Percentiles rank a stretch among this genome's conserved stretches.
These are phyloP conservation scores for Puntigrus tetrazona DNA, from an alignment of 2,113 vertebrate species.

Conservation along the genomic window DNA sequence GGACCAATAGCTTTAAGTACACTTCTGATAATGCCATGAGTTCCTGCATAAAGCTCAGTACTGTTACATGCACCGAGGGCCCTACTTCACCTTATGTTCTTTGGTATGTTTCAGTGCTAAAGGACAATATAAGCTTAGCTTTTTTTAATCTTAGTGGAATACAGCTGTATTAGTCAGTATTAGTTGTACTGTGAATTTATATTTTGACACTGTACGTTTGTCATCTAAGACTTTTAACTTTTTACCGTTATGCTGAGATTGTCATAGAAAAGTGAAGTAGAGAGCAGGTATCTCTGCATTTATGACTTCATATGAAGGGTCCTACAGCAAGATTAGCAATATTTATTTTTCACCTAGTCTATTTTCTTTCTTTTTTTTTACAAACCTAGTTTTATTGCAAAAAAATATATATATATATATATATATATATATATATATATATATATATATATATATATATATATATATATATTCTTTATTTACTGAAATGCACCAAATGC, in stretches of 20 bases:
- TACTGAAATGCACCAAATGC: background rate
- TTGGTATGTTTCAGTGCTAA: background rate
- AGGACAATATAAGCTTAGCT: background rate
- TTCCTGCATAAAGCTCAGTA: background rate
- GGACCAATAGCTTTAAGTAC: background rate
- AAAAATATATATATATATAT: no score
- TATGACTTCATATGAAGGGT: background rate
- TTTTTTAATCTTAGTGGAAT: background rate
- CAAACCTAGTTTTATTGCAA: background rate
- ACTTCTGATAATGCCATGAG: background rate
- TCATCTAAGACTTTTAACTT: background rate
- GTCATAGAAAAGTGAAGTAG: background rate
- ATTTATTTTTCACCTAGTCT: no score
- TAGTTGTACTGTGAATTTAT: background rate
- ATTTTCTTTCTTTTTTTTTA: no score
- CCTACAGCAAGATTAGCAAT: background rate
- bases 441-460: no score
- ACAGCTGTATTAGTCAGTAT: background rate
- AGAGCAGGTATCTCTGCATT: slow-evolving; percentile 8
- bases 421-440: no score
- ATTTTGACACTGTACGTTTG: background rate
- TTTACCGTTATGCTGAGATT: background rate
- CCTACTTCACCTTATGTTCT: background rate
- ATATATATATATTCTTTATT: background rate
- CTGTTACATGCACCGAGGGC: background rate